These are phyloP conservation scores for Bradypodion pumilum DNA, from an alignment of 2,797 vertebrate species.

Conservation along the genomic window DNA sequence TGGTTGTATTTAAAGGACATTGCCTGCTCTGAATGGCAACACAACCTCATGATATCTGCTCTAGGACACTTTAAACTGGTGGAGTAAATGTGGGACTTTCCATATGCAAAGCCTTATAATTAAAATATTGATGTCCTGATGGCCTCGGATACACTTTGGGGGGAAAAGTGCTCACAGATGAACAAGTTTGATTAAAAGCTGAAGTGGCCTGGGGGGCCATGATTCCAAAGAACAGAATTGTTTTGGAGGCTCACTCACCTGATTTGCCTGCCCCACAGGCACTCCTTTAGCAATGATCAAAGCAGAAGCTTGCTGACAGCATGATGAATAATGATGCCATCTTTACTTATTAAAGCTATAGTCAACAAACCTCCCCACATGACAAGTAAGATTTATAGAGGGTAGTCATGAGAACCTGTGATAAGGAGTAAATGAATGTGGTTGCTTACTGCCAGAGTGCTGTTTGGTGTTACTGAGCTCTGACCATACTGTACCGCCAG, in stretches of 20 bases:
- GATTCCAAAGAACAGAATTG: neutral
- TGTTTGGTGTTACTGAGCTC: neutral
- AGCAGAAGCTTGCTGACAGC: slow-evolving; percentile 23
- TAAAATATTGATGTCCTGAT: neutral
- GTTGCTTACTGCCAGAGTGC: slow-evolving; percentile 5
- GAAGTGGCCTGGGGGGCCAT: slow-evolving; percentile 5
- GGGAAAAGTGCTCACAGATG: neutral
- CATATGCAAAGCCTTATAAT: neutral
- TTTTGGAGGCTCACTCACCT: neutral
- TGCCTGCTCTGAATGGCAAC: neutral
- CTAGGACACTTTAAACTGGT: neutral
- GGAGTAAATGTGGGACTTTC: neutral
- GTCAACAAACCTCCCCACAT: slow-evolving; percentile 26
- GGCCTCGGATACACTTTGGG: neutral
- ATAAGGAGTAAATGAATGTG: slow-evolving; percentile 17
- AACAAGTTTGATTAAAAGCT: slow-evolving; percentile 24
- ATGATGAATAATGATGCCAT: slow-evolving; percentile 14
- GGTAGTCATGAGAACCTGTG: slow-evolving; percentile 22
- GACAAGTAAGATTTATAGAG: slow-evolving; percentile 10
- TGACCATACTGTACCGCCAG: neutral
- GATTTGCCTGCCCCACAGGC: neutral
- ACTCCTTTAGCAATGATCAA: neutral
- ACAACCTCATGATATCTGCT: neutral
- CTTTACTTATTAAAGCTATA: slow-evolving; percentile 4
- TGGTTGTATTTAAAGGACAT: neutral